A percentile compares a stretch with the other conserved stretches of the same genome.
These are phyloP conservation scores for Coendou prehensilis DNA, from an alignment of 2,797 vertebrate genomes.

Conservation along the genomic window DNA sequence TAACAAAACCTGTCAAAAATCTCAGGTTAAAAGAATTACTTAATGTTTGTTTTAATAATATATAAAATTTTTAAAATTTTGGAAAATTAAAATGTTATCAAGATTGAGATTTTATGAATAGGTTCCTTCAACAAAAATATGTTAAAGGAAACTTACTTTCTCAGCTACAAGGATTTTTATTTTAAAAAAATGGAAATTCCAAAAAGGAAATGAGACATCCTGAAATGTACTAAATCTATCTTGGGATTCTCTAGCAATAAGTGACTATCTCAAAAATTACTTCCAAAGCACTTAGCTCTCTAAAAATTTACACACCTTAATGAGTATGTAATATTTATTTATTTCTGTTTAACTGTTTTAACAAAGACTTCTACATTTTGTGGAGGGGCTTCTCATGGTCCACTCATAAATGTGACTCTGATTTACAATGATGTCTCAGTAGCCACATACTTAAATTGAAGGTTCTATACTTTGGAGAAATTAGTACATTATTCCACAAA, in stretches of 20 bases:
- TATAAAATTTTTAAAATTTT: neutral
- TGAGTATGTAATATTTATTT: neutral
- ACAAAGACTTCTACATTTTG: neutral
- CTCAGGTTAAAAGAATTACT: neutral
- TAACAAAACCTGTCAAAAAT: neutral
- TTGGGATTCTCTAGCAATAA: neutral
- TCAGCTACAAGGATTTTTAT: neutral
- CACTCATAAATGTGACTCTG: neutral
- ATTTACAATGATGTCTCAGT: neutral
- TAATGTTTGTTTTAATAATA: neutral
- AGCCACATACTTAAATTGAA: neutral
- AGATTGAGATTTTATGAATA: constrained; percentile 13
- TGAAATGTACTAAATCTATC: neutral
- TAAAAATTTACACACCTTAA: neutral
- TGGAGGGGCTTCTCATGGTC: neutral
- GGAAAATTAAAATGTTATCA: constrained; percentile 27
- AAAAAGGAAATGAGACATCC: neutral
- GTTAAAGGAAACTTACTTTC: neutral
- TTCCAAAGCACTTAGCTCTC: neutral
- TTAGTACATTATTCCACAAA: neutral
- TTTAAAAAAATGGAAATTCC: neutral
- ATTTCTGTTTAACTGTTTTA: neutral
- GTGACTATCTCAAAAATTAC: neutral
- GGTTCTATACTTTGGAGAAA: constrained; percentile 7
- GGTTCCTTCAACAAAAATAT: neutral